Evolutionary conservation across 2,888 invertebrate genomes (phyloP), one percentile per base, ranked within the genome.

Genomic region (Tyria jacobaeae): DNA sequence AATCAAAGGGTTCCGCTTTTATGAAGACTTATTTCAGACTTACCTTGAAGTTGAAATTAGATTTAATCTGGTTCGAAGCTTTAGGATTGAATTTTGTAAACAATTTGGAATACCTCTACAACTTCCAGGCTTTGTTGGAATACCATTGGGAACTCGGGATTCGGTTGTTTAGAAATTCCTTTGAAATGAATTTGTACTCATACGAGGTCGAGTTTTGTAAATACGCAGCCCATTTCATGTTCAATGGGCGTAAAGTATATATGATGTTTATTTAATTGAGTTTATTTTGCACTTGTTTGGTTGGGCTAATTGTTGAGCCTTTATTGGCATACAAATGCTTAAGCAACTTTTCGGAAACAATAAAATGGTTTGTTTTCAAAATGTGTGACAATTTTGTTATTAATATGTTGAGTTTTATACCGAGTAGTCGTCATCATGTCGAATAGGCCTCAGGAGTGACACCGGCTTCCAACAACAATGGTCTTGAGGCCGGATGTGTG

Each of bases 11-110:
- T 90, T 91, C 90, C 90, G 90, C 91, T 94, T 92, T 92, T 93
- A 93, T 92, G 92, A 92, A 93, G 93, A 93, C 92, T 94, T 93
- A 93, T 94, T 93, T 92, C 89, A 91, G 93, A 92, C 92, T 94
- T 94, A 92, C 92, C 93, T 92, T 90, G 85, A 89, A 93, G 91
- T 94, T 93, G 90, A 92, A 93, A 94, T 94, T 94, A 93, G 93
- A 94, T 94, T 94, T 93, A 93, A 93, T 93, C 94, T 90, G 92
- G 88, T 91, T 89, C 91, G 90, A 87, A 92, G 93, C 91, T 92
- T 91, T 90, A 90, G 92, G 93, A 93, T 93, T 94, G 93, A 93
- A 93, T 93, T 94, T 92, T 92, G 92, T 93, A 92, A 93, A 94
- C 93, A 94, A 94, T 93, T 94, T 94, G 89, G 85, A 89, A 91